phyloP scores from a whole-genome alignment of 2,888 invertebrate genomes.

The Aelia acuminata region DNA sequence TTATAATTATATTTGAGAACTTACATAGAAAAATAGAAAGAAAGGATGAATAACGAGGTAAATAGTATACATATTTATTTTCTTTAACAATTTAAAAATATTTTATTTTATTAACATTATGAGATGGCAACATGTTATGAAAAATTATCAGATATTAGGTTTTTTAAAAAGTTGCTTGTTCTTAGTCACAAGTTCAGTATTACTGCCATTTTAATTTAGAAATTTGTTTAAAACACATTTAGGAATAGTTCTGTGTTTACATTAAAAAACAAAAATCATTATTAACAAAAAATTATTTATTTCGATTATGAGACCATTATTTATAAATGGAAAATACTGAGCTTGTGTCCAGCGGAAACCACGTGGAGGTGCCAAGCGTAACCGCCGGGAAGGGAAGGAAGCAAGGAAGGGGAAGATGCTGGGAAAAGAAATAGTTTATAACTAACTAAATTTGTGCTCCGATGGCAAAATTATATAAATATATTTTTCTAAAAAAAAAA shows the following conservation, averaged over 20 bases:
- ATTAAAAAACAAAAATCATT: too few species aligned
- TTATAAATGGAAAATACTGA: not conserved
- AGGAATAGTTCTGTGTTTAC: too few species aligned
- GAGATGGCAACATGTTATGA: too few species aligned
- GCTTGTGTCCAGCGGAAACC: constrained; percentile 59
- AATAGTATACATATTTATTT: not conserved
- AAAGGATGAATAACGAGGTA: not conserved
- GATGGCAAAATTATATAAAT: too few species aligned
- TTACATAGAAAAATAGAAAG: not conserved
- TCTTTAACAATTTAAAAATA: too few species aligned
- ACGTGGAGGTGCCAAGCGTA: constrained; percentile 60
- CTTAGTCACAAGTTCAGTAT: constrained; percentile 47
- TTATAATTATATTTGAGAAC: not conserved
- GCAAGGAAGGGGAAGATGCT: not conserved
- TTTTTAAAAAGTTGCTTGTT: not conserved
- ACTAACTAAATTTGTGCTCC: too few species aligned
- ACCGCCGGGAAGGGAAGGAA: constrained; percentile 48
- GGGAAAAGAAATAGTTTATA: not conserved
- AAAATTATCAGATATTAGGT: too few species aligned
- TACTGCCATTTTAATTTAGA: not conserved
- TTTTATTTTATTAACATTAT: too few species aligned
- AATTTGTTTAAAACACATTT: not conserved
- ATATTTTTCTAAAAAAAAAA: too few species aligned
- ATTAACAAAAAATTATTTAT: too few species aligned
- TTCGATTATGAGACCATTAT: not conserved